Evolutionary conservation across 2,113 vertebrate species (phyloP), one percentile per base, ranked within the genome.

Genomic region (Phalacrocorax pelagicus): DNA sequence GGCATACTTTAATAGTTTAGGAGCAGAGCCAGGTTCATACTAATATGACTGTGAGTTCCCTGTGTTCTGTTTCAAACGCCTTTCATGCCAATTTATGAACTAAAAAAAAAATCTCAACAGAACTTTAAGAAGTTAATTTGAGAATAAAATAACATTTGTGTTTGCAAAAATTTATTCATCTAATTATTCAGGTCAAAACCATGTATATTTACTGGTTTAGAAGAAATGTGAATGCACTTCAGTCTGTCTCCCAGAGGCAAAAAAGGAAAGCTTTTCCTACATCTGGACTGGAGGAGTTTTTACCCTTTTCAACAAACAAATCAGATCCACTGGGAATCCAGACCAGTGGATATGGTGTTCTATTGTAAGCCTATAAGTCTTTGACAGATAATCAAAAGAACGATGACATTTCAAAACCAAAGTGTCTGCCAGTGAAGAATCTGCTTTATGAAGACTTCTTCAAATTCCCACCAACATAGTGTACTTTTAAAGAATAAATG

Each of bases 391-490:
- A 92, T 75, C 52, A 91, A 20, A 52, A 86, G 78, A 77, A 89
- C 96, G n/a, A 90, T 66, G 54, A 55, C 59, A 90, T 88, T 96
- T 88, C 75, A 94, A 86, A 94, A 57, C 17, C 27, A 65, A 80
- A 72, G 30, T 40, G 20, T 26, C 69, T 86, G n/a, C 46, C 81
- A 71, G 5, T 38, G 40, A 57, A 81, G 24, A 79, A 85, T 70
- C 27, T 70, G 24, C 51, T 16, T 66, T 82, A 54, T 16, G 54
- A 78, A 63, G 19, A 55, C 9, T 34, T 61, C 49, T 88, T 92
- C 65, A 38, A 86, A 47, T 78, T 81, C 59, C 59, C 32, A 47
- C 46, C 72, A 88, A 59, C 29, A 19, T 11, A 75, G 27, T 7
- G 15, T 32, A 30, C 8, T 8, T 70, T 93, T 63, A 36, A 55